Percentiles rank a stretch among this genome's conserved stretches.
Conservation (phyloP, 2,113 vertebrate genomes). For the Cisticola juncidis region DNA sequence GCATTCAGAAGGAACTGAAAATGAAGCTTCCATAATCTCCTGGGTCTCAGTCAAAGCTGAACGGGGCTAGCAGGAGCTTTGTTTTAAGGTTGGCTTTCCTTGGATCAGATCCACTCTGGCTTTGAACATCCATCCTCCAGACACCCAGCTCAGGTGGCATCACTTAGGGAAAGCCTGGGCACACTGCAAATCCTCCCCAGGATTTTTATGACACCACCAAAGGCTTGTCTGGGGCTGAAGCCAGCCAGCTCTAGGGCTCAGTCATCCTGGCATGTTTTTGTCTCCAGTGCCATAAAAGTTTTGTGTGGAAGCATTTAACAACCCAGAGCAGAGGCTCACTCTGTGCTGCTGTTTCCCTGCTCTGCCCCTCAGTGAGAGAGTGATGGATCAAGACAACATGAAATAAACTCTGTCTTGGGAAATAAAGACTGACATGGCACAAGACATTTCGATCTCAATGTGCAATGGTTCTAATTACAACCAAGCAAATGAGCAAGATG, state of each 20-base stretch:
- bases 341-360: neutral
- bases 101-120: neutral
- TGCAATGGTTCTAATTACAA: neutral
- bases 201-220: neutral
- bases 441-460: neutral
- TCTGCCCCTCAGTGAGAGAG: neutral
- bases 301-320: neutral
- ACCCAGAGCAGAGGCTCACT: accelerated
- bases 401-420: neutral
- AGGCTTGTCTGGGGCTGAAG: neutral
- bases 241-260: neutral
- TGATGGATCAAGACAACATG: neutral
- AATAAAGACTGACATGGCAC: neutral
- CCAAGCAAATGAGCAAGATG: neutral
- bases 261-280: neutral
- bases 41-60: neutral
- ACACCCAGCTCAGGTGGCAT: neutral
- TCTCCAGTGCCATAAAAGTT: neutral
- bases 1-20: neutral
- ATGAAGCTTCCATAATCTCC: neutral
- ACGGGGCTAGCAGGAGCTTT: neutral
- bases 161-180: neutral
- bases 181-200: neutral
- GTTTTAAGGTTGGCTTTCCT: neutral
- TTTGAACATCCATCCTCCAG: neutral